Conservation (phyloP, 1,140 invertebrate species). For the Rhynchophorus ferrugineus region DNA sequence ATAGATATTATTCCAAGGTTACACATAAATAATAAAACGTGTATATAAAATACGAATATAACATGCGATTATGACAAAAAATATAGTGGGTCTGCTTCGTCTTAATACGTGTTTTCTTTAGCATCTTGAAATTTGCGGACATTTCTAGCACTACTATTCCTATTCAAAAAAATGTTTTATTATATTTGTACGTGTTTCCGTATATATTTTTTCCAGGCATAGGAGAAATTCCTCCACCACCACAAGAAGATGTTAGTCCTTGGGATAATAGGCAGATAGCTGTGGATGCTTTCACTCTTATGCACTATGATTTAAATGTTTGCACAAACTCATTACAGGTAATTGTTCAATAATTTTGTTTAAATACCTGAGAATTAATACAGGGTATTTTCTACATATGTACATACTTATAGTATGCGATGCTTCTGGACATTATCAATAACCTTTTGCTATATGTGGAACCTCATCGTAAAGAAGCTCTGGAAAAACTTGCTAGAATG, state of each 20-base stretch:
- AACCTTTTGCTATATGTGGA: slow-evolving; percentile 95
- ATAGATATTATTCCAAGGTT: too few species aligned
- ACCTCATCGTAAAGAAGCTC: slow-evolving; percentile 85
- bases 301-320: slow-evolving; percentile 96
- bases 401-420: slow-evolving; percentile 90
- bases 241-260: slow-evolving; percentile 60
- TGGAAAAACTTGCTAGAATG: slow-evolving; percentile 83
- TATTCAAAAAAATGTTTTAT: too few species aligned
- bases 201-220: slow-evolving; percentile 29
- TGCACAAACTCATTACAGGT: slow-evolving; percentile 91
- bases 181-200: too few species aligned
- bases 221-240: slow-evolving; percentile 58
- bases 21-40: too few species aligned
- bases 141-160: too few species aligned
- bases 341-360: slow-evolving; percentile 1
- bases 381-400: background rate
- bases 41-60: too few species aligned
- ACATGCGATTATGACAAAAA: too few species aligned
- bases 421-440: slow-evolving; percentile 96
- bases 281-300: slow-evolving; percentile 94
- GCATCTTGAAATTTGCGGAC: too few species aligned
- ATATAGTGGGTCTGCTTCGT: too few species aligned
- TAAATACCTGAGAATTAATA: too few species aligned
- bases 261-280: slow-evolving; percentile 76
- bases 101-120: too few species aligned